These are phyloP conservation scores for Apamea sordens DNA, from an alignment of 2,888 invertebrate genomes.

Conservation along the genomic window DNA sequence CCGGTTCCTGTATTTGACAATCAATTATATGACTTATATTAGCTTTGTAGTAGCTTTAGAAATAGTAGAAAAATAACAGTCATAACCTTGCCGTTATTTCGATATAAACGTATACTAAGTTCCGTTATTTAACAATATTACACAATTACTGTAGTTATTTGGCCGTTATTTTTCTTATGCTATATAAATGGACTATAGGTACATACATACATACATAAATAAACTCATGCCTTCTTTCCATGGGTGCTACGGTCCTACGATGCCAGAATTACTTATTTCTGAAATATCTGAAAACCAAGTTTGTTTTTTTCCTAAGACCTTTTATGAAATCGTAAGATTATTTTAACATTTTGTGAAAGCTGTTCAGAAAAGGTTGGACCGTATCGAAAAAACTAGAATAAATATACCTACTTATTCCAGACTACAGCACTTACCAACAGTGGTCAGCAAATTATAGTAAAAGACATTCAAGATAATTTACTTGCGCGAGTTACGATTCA, in stretches of 20 bases:
- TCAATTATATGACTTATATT: no score
- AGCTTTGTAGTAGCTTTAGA: no score
- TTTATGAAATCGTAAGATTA: neutral
- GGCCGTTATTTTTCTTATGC: neutral
- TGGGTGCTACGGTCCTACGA: no score
- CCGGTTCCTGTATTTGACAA: neutral
- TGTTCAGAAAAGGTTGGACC: no score
- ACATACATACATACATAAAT: neutral
- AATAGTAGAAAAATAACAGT: no score
- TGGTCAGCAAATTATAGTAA: slow-evolving; percentile 2
- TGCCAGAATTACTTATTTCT: neutral
- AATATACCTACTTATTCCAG: neutral
- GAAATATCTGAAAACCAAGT: neutral
- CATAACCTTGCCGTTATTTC: neutral
- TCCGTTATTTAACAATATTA: no score
- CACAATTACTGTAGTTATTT: no score
- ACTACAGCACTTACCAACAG: neutral
- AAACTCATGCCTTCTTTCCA: neutral
- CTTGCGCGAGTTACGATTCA: slow-evolving; percentile 8
- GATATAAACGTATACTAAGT: no score
- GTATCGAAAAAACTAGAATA: neutral
- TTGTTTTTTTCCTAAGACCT: neutral
- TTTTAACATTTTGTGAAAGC: neutral
- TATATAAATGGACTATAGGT: no score
- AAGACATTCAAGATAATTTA: slow-evolving; percentile 25